Base-by-base conservation (phyloP, 2,113 vertebrate species). In the Puffinus mauretanicus region DNA sequence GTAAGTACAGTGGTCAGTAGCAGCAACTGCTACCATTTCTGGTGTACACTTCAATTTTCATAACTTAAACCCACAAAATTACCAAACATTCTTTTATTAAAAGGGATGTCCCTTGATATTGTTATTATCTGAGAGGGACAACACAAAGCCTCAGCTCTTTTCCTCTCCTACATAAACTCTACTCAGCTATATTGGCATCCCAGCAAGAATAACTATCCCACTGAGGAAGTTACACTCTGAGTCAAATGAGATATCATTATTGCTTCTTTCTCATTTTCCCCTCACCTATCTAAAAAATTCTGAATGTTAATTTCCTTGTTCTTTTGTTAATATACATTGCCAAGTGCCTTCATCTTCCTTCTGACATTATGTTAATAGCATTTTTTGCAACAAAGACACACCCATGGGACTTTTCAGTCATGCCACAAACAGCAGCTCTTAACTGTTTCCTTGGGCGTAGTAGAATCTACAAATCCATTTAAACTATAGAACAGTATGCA, bases 401-500 rank as follows among this genome's bases (percentile, higher is more conserved):
- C 4, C 12, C 10, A 20, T 30, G 36, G 40, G 44, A 52, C 18
- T 69, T 90, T 30, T 30, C 54, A 81, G 21, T 29, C 46, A 19
- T 1, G 2, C 8, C 71, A 44, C 44, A 52, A 78, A 32, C 7
- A 21, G 44, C 46, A 49, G 42, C 32, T 69, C 61, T 52, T 38
- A 49, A 13, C 24, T 7, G 1, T n/a, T 61, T 83, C 55, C 42
- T 54, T 62, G 55, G 40, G 24, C 40, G 34, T 3, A 7, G 14
- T 9, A 77, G 20, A 29, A 88, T 55, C 49, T 54, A 67, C 22
- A 83, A 66, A 65, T 6, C 16, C 40, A 29, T 73, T 57, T 36
- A 65, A 61, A 57, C 9, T 19, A 5, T 3, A n/a, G 26, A 42
- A 14, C 3, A 38, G 13, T 3, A 42, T 0, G 2, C 13, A 13